Percentiles rank a stretch among this genome's conserved stretches.
phyloP scores from a whole-genome alignment of 2,888 invertebrate genomes.

The Laothoe populi region DNA sequence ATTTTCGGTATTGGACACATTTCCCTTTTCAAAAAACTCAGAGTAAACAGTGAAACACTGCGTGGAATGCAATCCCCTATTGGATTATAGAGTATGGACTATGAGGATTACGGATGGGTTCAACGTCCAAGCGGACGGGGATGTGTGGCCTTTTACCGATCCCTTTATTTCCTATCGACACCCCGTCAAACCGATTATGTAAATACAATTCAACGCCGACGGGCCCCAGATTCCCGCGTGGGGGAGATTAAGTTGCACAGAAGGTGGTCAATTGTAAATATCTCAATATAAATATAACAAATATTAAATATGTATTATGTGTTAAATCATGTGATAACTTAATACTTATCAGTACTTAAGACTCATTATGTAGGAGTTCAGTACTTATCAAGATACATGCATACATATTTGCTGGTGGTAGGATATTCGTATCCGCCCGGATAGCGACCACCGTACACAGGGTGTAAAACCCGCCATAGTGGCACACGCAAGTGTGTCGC shows the following conservation, averaged over 20 bases:
- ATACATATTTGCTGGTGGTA: too few species aligned
- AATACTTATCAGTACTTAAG: too few species aligned
- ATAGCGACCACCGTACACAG: too few species aligned
- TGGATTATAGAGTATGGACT: slow-evolving; percentile 29
- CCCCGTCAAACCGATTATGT: slow-evolving; percentile 38
- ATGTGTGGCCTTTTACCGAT: slow-evolving; percentile 29
- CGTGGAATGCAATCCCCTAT: slow-evolving; percentile 19
- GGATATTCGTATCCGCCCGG: too few species aligned
- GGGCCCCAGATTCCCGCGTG: too few species aligned
- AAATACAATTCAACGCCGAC: slow-evolving; percentile 31
- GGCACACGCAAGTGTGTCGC: too few species aligned
- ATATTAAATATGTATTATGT: not conserved
- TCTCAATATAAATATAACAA: too few species aligned
- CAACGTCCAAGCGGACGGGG: slow-evolving; percentile 34
- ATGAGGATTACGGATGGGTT: slow-evolving; percentile 39
- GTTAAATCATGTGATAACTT: too few species aligned
- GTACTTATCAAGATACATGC: too few species aligned
- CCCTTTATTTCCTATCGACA: slow-evolving; percentile 36
- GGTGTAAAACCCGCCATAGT: too few species aligned
- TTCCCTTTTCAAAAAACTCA: not conserved
- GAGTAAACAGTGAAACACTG: not conserved
- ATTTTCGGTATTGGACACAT: not conserved
- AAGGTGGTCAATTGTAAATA: not conserved
- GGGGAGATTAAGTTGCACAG: not conserved
- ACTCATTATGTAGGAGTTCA: too few species aligned